Base-by-base conservation (phyloP, 2,888 invertebrate genomes). In the Sinopyrophorus schimmeli region DNA sequence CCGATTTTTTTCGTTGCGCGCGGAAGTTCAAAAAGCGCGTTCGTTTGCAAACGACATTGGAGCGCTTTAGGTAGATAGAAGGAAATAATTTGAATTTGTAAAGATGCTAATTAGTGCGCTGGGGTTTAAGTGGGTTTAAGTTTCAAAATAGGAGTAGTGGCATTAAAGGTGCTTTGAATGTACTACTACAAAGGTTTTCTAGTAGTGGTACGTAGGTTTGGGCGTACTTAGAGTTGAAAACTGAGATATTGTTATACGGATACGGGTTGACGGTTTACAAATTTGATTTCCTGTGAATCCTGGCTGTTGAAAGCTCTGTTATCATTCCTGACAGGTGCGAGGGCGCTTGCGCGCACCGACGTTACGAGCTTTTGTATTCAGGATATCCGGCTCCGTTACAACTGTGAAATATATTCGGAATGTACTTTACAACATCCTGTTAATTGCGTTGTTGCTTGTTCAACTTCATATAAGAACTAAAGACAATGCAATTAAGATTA, bases 361-460 rank as follows among this genome's bases (percentile, higher is more conserved):
- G 34, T 31, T 41, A 14, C 41, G 39, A 44, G 50, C 50, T 46
- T 50, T 50, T 41, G 51, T 42, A 47, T 47, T 3, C 51, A 51
- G 51, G 51, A 51, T 51, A 34, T 51, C 51, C 51, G 32, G 38
- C 24, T 37, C 31, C 47, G 51, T 42, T 51, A 47, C 51, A 51
- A 46, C 51, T 47, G 51, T 51, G 51, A 53, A 46, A 54, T 52
- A 52, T 54, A 53, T 54, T 53, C 51, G 44, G 47, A 55, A 51
- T 48, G 52, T 56, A 49, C 51, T 58, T 58, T 56, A 58, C 60
- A 59, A 60, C 63, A 62, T 63, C 61, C 61, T 62, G 60, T 64
- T 65, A 65, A 66, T 64, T 66, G 64, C 64, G 58, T 58, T 58
- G 58, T 57, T 57, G 61, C 60, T 60, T 56, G 53, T 57, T 57